Evolutionary conservation across 2,113 vertebrate species (phyloP).

Genomic region (Pituophis catenifer): DNA sequence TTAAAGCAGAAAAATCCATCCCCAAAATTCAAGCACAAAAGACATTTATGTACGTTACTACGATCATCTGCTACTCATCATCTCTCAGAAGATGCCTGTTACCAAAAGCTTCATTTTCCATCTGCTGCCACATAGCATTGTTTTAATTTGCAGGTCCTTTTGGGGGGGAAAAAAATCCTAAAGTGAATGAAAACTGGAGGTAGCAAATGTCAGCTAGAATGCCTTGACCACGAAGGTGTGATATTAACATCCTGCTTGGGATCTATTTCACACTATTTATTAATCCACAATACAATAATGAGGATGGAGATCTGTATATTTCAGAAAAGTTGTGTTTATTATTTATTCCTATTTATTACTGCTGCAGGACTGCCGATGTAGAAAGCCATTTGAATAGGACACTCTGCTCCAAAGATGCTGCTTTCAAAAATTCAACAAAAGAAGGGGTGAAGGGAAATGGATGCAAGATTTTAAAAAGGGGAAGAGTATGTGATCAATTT

Average conservation of each 20-base stretch:
- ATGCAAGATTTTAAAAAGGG: neutral
- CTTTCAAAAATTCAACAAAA: neutral
- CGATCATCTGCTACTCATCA: neutral
- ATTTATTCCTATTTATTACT: neutral
- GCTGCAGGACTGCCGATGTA: neutral
- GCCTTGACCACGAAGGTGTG: neutral
- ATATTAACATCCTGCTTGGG: neutral
- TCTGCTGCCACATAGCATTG: neutral
- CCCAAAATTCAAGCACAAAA: neutral
- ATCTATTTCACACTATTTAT: neutral
- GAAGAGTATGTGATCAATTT: too few species aligned
- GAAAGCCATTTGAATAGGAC: neutral
- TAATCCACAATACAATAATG: neutral
- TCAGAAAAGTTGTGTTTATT: neutral
- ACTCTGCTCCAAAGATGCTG: neutral
- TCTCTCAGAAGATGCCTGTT: neutral
- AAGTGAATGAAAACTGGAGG: neutral
- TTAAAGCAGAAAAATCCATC: neutral
- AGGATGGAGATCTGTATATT: neutral
- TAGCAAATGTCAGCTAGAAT: neutral
- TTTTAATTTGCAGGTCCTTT: neutral
- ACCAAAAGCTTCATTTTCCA: neutral
- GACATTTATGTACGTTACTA: neutral
- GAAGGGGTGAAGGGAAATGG: neutral
- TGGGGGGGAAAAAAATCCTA: neutral